These are phyloP conservation scores for Luffia ferchaultella DNA, from an alignment of 2,888 invertebrate species.

Conservation along the genomic window DNA sequence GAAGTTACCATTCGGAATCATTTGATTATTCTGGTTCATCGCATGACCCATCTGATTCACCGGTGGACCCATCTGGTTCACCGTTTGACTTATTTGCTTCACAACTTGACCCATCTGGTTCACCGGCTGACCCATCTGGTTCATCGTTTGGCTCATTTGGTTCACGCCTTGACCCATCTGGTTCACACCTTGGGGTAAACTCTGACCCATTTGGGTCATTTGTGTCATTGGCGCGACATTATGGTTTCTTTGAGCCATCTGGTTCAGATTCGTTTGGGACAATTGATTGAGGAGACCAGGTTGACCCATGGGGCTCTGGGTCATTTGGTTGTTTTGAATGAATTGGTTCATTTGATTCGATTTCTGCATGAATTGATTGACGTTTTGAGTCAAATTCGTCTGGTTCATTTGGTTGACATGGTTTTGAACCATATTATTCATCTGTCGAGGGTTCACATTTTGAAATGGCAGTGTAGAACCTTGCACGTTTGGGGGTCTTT, in stretches of 20 bases:
- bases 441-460: slow-evolving; percentile 34
- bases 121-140: slow-evolving; percentile 22
- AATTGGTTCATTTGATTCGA: slow-evolving; percentile 17
- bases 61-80: slow-evolving; percentile 1
- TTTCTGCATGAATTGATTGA: slow-evolving; percentile 25
- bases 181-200: slow-evolving; percentile 20
- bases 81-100: slow-evolving; percentile 2
- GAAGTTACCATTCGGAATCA: slow-evolving; percentile 42
- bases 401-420: slow-evolving; percentile 32
- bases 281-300: slow-evolving; percentile 17
- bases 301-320: slow-evolving; percentile 23
- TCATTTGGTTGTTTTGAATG: slow-evolving; percentile 18
- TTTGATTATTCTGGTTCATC: slow-evolving; percentile 5
- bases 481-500: slow-evolving; percentile 49
- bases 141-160: slow-evolving; percentile 23
- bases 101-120: slow-evolving; percentile 2
- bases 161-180: slow-evolving; percentile 15
- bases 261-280: slow-evolving; percentile 13
- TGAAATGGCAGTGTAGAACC: slow-evolving; percentile 50
- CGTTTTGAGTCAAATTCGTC: slow-evolving; percentile 25
- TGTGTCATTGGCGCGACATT: slow-evolving; percentile 20
- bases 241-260: slow-evolving; percentile 21
- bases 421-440: slow-evolving; percentile 21
- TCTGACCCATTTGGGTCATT: slow-evolving; percentile 22
- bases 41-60: background rate